phyloP scores from a whole-genome alignment of 2,888 invertebrate genomes.

The Drosophila paranaensis region DNA sequence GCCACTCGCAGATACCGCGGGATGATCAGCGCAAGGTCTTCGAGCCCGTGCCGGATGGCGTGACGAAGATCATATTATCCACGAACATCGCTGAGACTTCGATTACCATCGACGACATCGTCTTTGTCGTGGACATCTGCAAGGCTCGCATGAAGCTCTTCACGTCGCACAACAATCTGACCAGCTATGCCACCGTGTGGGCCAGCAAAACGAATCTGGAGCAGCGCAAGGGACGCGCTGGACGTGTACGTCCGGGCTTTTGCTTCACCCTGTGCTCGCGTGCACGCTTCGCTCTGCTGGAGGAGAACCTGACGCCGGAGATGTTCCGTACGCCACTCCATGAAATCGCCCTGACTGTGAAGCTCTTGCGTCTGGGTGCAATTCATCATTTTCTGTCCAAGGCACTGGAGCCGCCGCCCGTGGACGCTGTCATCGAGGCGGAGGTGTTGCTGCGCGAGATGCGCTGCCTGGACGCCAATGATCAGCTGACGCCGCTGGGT shows the following conservation, averaged over 20 bases:
- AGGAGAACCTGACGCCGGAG: conserved; percentile 97
- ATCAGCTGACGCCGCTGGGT: conserved; percentile 97
- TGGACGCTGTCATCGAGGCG: conserved; percentile 99
- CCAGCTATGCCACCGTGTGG: conserved; percentile 98
- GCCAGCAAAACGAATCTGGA: conserved; percentile 97
- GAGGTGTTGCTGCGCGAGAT: conserved; percentile 94
- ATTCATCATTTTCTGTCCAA: conserved; percentile 98
- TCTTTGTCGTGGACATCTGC: conserved; percentile 98
- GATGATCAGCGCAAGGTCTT: conserved; percentile 98
- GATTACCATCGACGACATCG: conserved; percentile 99
- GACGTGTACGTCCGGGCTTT: conserved; percentile 96
- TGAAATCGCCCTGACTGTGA: conserved; percentile 96
- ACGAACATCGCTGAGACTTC: conserved; percentile 99
- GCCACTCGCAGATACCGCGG: conserved; percentile 98
- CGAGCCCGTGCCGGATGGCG: conserved; percentile 91
- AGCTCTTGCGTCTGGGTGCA: conserved; percentile 93
- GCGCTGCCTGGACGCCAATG: conserved; percentile 94
- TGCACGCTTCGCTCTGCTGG: conserved; percentile 90
- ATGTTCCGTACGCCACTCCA: conserved; percentile 99
- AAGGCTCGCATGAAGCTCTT: conserved; percentile 99
- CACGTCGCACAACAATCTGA: conserved; percentile 99
- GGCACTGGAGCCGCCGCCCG: conserved; percentile 97
- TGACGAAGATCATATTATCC: conserved; percentile 97
- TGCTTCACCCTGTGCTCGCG: conserved; percentile 96
- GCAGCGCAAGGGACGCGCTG: conserved; percentile 95